phyloP scores from a whole-genome alignment of 1,140 invertebrate species.

The Octopus sinensis region DNA sequence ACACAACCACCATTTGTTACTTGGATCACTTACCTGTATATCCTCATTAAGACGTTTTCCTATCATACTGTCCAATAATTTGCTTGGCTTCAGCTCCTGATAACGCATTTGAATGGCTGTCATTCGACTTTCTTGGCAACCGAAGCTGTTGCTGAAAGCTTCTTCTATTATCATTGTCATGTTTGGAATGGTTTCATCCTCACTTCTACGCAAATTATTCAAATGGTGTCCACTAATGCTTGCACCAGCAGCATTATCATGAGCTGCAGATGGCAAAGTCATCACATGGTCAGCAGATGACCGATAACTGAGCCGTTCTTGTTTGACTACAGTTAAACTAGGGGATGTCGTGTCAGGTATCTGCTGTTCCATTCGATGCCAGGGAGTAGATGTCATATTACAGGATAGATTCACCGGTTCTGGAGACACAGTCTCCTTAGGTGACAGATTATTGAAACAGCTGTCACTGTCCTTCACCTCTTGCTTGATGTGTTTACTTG shows the following conservation, averaged over 20 bases:
- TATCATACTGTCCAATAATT: constrained; percentile 42
- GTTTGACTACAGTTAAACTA: constrained; percentile 23
- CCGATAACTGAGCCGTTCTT: constrained; percentile 17
- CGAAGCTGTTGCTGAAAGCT: constrained; percentile 46
- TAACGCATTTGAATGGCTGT: constrained; percentile 40
- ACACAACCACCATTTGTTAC: too few species aligned
- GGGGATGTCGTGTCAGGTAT: constrained; percentile 4
- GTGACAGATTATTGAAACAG: background rate
- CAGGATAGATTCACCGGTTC: constrained; percentile 13
- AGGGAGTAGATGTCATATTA: background rate
- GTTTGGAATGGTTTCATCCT: constrained; percentile 44
- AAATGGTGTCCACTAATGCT: constrained; percentile 29
- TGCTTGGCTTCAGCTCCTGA: constrained; percentile 29
- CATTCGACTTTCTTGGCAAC: constrained; percentile 39
- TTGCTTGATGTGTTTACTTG: background rate
- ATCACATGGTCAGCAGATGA: constrained; percentile 3
- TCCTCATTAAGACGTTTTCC: constrained; percentile 20
- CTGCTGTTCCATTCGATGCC: constrained; percentile 11
- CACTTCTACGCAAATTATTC: constrained; percentile 25
- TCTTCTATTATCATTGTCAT: constrained; percentile 46
- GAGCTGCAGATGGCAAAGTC: constrained; percentile 17
- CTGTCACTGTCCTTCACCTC: background rate
- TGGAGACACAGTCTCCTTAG: background rate
- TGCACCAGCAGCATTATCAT: constrained; percentile 38
- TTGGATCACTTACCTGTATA: background rate